phyloP scores from a whole-genome alignment of 2,113 vertebrate genomes.

The Podiceps cristatus region DNA sequence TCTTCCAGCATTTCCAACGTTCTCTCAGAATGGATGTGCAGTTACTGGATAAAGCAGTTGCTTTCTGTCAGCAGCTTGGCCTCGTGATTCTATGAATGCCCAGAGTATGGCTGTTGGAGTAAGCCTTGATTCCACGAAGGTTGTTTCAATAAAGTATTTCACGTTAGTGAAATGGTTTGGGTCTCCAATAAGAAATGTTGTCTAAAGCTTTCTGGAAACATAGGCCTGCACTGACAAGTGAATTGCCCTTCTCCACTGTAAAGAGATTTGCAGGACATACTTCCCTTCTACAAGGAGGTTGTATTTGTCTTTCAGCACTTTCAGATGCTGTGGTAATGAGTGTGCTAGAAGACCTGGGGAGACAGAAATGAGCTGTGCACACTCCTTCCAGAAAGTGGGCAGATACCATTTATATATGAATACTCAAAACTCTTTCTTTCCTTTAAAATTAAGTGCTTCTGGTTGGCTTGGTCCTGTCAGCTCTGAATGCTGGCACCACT shows the following conservation, averaged over 20 bases:
- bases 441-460: background rate
- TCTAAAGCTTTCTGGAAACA: background rate
- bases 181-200: background rate
- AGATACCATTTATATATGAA: background rate
- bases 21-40: background rate
- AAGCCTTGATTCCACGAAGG: background rate
- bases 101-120: background rate
- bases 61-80: background rate
- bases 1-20: background rate
- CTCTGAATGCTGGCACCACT: background rate
- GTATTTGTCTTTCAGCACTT: background rate
- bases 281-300: background rate
- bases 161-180: background rate
- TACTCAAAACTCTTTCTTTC: background rate
- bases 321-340: background rate
- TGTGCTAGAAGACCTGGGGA: background rate
- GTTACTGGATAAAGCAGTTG: background rate
- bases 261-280: background rate
- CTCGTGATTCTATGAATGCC: background rate
- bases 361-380: background rate
- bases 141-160: conserved; percentile 36
- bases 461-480: background rate
- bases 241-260: background rate
- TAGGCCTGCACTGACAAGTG: background rate
- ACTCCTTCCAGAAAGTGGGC: background rate